phyloP scores from a whole-genome alignment of 2,113 vertebrate species.

The Entomyzon cyanotis region DNA sequence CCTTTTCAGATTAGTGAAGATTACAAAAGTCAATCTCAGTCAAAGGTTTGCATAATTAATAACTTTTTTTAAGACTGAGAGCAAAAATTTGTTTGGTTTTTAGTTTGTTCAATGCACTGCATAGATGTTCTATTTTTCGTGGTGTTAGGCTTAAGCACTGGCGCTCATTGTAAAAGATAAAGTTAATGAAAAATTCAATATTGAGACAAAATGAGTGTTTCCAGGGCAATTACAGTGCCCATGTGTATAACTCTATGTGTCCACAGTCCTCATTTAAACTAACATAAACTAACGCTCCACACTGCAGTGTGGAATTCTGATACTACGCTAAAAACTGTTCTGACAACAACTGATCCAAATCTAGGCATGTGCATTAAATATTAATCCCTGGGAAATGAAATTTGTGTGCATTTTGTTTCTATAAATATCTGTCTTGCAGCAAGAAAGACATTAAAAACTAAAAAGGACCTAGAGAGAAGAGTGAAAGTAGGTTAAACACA shows the following conservation, averaged over 20 bases:
- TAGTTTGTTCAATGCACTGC: neutral
- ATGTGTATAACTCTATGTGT: neutral
- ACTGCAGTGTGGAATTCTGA: neutral
- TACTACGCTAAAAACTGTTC: neutral
- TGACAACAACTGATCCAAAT: neutral
- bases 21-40: neutral
- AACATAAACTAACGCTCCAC: neutral
- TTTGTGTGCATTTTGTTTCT: neutral
- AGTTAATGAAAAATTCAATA: neutral
- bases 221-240: neutral
- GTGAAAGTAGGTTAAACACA: neutral
- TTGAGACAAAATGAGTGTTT: neutral
- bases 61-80: neutral
- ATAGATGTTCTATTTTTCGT: neutral
- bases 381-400: neutral
- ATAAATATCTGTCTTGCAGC: neutral
- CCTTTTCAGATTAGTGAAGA: neutral
- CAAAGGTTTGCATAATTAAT: neutral
- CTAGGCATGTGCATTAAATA: neutral
- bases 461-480: neutral
- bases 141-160: neutral
- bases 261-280: neutral
- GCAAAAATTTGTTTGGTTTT: neutral
- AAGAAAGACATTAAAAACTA: neutral
- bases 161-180: neutral